Conservation (phyloP, 2,113 vertebrate genomes). For the rat (Rattus norvegicus) region GRCr8 NC_086019.1:15238001-15238500, state of each 20-base stretch:
- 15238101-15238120: background rate
- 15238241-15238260: background rate
- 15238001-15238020: background rate
- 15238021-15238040: background rate
- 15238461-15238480: background rate
- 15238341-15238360: background rate
- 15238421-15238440: background rate
- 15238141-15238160: background rate
- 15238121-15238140: background rate
- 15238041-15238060: background rate
- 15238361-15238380: background rate
- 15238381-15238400: background rate
- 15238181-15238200: background rate
- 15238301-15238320: background rate
- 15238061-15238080: background rate
- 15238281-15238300: background rate
- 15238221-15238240: background rate
- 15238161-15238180: rapidly evolving
- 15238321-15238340: background rate
- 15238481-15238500: background rate
- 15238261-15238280: background rate
- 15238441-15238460: background rate
- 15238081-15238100: background rate
- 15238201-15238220: background rate
- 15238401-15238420: background rate